phyloP scores from a whole-genome alignment of 2,797 vertebrate species.

The Pelochelys cantorii region DNA sequence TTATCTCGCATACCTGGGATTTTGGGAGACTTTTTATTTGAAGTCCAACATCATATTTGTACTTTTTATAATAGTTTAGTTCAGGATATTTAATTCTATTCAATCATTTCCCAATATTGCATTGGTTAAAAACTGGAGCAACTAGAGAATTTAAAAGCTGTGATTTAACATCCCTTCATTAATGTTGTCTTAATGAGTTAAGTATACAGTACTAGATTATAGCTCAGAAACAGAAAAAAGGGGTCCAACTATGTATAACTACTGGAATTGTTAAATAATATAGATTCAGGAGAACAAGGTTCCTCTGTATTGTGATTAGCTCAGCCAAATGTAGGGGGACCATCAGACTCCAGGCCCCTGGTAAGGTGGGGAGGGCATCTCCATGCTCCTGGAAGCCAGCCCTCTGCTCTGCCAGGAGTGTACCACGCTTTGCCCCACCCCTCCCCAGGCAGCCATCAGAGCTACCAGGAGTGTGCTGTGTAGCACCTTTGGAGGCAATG shows the following conservation, averaged over 20 bases:
- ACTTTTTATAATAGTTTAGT: background rate
- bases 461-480: too few relatives aligned
- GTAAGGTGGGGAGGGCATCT: too few relatives aligned
- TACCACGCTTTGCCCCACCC: too few relatives aligned
- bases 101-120: background rate
- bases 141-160: background rate
- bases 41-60: background rate
- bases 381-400: too few relatives aligned
- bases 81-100: background rate
- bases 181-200: background rate
- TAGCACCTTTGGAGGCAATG: too few relatives aligned
- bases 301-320: background rate
- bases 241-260: background rate
- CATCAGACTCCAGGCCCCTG: too few relatives aligned
- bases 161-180: rapidly evolving
- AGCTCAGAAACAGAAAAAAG: background rate
- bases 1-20: background rate
- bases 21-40: background rate
- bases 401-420: too few relatives aligned
- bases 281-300: background rate
- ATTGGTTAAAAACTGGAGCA: rapidly evolving
- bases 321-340: too few relatives aligned
- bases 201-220: background rate
- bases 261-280: background rate
- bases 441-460: too few relatives aligned